These are phyloP conservation scores for Cordilura impudica DNA, from an alignment of 2,888 invertebrate species.

Conservation along the genomic window DNA sequence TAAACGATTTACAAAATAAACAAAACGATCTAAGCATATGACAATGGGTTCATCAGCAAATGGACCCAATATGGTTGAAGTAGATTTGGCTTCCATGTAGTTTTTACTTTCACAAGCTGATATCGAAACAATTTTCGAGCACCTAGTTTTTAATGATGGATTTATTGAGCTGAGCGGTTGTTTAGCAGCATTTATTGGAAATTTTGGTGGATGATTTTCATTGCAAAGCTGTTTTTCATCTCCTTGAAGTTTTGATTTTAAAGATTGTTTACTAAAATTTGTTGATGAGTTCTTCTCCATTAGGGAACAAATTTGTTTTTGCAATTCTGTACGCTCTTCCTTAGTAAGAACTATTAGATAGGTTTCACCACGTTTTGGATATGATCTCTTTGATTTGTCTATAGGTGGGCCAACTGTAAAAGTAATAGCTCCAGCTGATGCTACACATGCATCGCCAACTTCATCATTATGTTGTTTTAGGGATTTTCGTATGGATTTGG, in stretches of 20 bases:
- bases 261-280: not conserved
- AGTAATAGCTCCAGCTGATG: not conserved
- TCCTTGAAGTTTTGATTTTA: not conserved
- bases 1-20: slow-evolving; percentile 36
- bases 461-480: not conserved
- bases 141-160: not conserved
- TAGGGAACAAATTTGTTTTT: slow-evolving; percentile 35
- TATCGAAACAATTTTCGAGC: not conserved
- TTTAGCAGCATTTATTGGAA: not conserved
- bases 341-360: slow-evolving; percentile 54
- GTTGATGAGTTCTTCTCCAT: not conserved
- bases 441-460: slow-evolving; percentile 32
- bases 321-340: slow-evolving; percentile 32
- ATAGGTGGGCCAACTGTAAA: not conserved
- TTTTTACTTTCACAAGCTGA: not conserved
- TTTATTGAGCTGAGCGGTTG: not conserved
- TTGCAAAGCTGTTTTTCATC: not conserved
- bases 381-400: slow-evolving; percentile 14
- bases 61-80: slow-evolving; percentile 42
- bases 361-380: slow-evolving; percentile 37
- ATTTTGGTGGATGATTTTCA: too few relatives aligned
- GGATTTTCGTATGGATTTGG: slow-evolving; percentile 51
- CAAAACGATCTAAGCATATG: slow-evolving; percentile 30
- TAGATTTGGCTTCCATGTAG: slow-evolving; percentile 1
- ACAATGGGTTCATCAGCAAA: slow-evolving; percentile 48